Base-by-base conservation (phyloP, 2,797 vertebrate genomes). In the Cirrhinus molitorella region DNA sequence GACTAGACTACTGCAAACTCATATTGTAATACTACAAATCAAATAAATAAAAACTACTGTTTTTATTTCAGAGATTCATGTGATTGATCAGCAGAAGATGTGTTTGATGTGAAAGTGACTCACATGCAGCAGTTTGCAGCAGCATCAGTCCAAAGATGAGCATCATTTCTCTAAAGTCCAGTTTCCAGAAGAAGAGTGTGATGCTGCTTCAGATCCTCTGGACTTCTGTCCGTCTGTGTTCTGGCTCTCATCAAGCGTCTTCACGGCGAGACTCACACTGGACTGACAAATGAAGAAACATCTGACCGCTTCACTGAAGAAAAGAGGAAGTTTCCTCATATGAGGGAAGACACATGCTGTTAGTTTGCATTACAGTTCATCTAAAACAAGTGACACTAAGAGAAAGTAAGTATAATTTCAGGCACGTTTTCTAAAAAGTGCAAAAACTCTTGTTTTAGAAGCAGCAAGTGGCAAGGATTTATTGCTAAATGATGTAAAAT, bases 111-210 rank as follows among this genome's bases (percentile, higher is more conserved):
- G 37, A 37, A 37, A 34, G 31, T 34, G 31, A 37, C 37, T 37
- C 37, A 37, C 37, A 37, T 37, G 37, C 51, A 43, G 55, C 53
- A 23, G 73, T 76, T 23, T 59, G 34, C 70, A 72, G 70, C 57
- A 76, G 73, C 53, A 59, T 25, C 53, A 76, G 73, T 40, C 53
- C 73, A 59, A 76, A 59, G 51, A 76, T 40, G 21, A 57, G 14
- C 73, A 25, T 59, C 12, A 43, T 59, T 40, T 59, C 51, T 37
- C 34, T 57, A 11, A 59, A 74, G 28, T 34, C 2, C 70, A 28
- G 70, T 31, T 51, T 73, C 45, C 47, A 73, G 47, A 73, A 72
- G 70, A 72, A 72, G 70, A 51, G 70, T 7, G 45, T 19, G 68
- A 49, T 0, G 68, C 45, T 28, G 68, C 68, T 71, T 72, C 68